phyloP scores from a whole-genome alignment of 2,797 vertebrate species.

The Syndactyla subalaris region DNA sequence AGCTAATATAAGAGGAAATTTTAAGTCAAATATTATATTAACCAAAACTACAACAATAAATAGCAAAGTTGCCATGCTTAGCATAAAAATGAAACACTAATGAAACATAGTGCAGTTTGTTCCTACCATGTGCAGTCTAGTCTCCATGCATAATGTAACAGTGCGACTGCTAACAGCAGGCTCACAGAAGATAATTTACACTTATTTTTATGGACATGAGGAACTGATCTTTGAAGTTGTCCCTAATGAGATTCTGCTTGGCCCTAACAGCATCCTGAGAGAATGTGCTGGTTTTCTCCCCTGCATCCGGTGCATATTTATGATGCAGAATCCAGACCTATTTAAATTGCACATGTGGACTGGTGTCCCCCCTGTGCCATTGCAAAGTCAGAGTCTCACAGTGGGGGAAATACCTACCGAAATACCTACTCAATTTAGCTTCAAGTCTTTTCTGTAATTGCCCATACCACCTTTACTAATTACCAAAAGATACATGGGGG shows the following conservation, averaged over 20 bases:
- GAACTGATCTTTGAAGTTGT: constrained; percentile 82
- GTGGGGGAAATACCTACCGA: constrained; percentile 33
- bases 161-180: constrained; percentile 79
- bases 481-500: neutral
- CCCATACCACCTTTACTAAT: neutral
- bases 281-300: constrained; percentile 72
- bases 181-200: constrained; percentile 83
- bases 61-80: constrained; percentile 59
- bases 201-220: constrained; percentile 83
- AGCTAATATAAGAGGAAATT: constrained; percentile 47
- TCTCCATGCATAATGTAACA: constrained; percentile 83
- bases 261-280: constrained; percentile 82
- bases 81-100: constrained; percentile 59
- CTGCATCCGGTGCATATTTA: constrained; percentile 76
- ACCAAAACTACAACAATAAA: constrained; percentile 66
- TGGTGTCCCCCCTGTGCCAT: neutral
- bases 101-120: constrained; percentile 31
- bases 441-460: constrained; percentile 32
- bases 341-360: constrained; percentile 67
- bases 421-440: constrained; percentile 42
- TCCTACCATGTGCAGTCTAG: constrained; percentile 62
- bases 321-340: constrained; percentile 67
- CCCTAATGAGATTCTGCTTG: constrained; percentile 83
- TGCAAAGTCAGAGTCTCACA: constrained; percentile 29
- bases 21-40: constrained; percentile 57